Base-by-base conservation (phyloP, 1,140 invertebrate genomes). In the Hypsibius dujardini region DNA sequence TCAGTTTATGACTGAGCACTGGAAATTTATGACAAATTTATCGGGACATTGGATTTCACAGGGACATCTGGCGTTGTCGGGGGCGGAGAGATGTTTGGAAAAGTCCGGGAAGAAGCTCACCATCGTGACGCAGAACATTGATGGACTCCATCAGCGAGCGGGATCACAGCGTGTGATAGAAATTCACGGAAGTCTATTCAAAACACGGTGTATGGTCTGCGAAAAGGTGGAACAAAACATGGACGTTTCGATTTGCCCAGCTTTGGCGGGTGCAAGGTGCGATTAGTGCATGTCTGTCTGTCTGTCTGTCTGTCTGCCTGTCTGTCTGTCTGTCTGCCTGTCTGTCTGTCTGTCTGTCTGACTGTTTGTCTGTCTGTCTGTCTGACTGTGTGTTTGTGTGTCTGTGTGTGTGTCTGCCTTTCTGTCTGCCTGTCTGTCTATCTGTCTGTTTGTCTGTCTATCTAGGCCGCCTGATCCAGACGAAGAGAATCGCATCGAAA, bases 121-220 rank as follows among this genome's bases (percentile, higher is more conserved):
- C 15, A 46, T 74, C 40, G 77, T 81, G 47, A 80, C 79, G n/a
- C 79, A 80, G 72, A 81, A 81, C 74, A 79, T 80, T 73, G 78
- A 81, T 75, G 80, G 77, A 73, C 74, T 80, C 1, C 79, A 80
- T 71, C 73, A 73, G 46, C 60, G 75, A 47, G 79, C 79, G 46
- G 80, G 79, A 2, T 76, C 79, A 2, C 73, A 77, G 72, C 77
- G 78, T 72, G 76, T 80, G 46, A 73, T 79, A 47, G 79, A 80
- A 76, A 70, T 81, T 1, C 79, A 81, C 76, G 79, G 81, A 46
- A 88, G 87, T 73, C 80, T 93, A 3, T 91, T 86, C 74, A 88
- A 86, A 81, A 90, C 89, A n/a, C 82, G 84, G 70, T 94, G 91
- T 76, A 86, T 84, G 0, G 86, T 86, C 77, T 94, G 91, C 79